Evolutionary conservation across 2,797 vertebrate genomes (phyloP).

Genomic region (Cyclura pinguis): DNA sequence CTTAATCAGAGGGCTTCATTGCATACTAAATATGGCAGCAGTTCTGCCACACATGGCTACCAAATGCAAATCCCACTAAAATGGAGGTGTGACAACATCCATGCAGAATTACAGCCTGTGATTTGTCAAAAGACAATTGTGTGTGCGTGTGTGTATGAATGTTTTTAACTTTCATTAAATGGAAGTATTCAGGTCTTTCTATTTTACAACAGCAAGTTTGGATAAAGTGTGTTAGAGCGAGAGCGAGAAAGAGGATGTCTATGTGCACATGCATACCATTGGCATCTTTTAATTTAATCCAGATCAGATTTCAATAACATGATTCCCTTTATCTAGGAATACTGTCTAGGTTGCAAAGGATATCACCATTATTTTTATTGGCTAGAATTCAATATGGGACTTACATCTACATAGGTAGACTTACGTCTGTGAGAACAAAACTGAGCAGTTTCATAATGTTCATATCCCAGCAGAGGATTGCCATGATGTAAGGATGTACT

Average conservation of each 20-base stretch:
- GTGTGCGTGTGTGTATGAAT: not conserved
- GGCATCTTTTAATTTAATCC: not conserved
- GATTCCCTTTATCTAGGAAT: conserved; percentile 70
- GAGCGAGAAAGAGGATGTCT: not conserved
- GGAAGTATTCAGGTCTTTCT: conserved; percentile 40
- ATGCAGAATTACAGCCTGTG: not conserved
- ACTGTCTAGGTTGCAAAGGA: conserved; percentile 9
- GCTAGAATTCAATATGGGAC: too few relatives aligned
- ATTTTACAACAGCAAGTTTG: conserved; percentile 46
- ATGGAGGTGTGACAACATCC: not conserved
- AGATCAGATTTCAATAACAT: conserved; percentile 55
- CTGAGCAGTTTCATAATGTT: too few relatives aligned
- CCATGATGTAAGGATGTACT: too few relatives aligned
- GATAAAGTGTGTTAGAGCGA: not conserved
- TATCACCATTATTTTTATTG: not conserved
- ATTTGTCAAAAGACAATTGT: conserved; percentile 28
- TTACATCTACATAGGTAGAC: too few relatives aligned
- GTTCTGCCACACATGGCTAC: not conserved
- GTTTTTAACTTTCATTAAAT: conserved; percentile 34
- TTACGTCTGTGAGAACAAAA: too few relatives aligned
- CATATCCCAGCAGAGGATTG: too few relatives aligned
- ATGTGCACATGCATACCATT: too few relatives aligned
- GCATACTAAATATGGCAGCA: conserved; percentile 29
- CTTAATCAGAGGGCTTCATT: conserved; percentile 53
- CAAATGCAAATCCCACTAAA: not conserved